phyloP scores from a whole-genome alignment of 1,140 invertebrate species.

The Papilio machaon region DNA sequence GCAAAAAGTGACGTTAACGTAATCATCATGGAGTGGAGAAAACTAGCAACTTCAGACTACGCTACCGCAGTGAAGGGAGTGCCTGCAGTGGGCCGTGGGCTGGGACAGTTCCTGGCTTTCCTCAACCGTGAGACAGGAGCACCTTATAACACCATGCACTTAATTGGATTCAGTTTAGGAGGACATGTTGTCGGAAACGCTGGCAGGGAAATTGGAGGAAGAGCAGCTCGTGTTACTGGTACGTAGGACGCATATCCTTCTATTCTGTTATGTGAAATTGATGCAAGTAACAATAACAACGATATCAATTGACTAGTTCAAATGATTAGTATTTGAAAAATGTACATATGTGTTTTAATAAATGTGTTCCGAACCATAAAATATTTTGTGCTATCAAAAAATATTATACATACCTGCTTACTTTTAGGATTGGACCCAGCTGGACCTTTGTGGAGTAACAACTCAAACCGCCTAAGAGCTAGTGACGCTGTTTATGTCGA shows the following conservation, averaged over 20 bases:
- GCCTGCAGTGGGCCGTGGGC: conserved; percentile 66
- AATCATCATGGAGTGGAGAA: conserved; percentile 84
- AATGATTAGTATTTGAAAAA: too few relatives aligned
- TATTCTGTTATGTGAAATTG: background rate
- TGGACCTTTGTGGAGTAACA: conserved; percentile 54
- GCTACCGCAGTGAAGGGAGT: conserved; percentile 77
- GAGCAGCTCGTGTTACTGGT: conserved; percentile 50
- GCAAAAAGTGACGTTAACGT: conserved; percentile 81
- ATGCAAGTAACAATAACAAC: background rate
- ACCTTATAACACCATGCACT: conserved; percentile 82
- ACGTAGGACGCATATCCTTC: background rate
- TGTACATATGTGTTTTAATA: background rate
- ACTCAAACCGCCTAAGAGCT: conserved; percentile 43
- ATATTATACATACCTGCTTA: background rate
- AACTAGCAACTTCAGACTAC: conserved; percentile 76
- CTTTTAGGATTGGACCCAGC: conserved; percentile 51
- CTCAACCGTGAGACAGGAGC: conserved; percentile 59
- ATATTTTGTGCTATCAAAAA: too few relatives aligned
- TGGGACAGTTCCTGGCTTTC: conserved; percentile 79
- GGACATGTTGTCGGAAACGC: conserved; percentile 94
- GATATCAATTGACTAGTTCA: background rate
- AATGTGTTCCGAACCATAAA: background rate
- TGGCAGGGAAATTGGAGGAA: conserved; percentile 51
- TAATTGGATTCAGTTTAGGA: conserved; percentile 86
- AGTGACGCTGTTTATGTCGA: conserved; percentile 84